Base-by-base conservation (phyloP, 2,797 vertebrate genomes). In the Sebastes hubbsi region DNA sequence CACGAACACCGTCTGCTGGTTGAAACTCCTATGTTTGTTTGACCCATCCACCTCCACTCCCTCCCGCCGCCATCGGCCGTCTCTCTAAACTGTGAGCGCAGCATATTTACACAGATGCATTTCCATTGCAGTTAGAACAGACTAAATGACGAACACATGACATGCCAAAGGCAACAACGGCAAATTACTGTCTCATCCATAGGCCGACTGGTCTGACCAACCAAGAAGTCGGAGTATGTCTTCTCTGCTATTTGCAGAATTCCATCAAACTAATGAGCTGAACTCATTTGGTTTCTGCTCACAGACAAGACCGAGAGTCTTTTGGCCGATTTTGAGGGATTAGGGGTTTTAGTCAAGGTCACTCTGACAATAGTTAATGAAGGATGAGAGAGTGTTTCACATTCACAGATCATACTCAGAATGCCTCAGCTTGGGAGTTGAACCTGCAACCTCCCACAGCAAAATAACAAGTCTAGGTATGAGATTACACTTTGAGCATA, bases 361-460 rank as follows among this genome's bases (percentile, higher is more conserved):
- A 64, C 9, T 49, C 14, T 46, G 55, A 70, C 72, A 59, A 30
- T 8, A 30, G 1, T 18, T 42, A 20, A 49, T 74, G 54, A 76
- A 49, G 55, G 10, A 63, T 0, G 42, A 42, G 27, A 46, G 25
- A 63, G 2, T 14, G 22, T 79, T 74, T 85, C 58, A 24, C 72
- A 72, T 77, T 80, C 52, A 81, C 5, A 69, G 16, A 49, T 66
- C 65, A 20, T 3, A 6, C 13, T 14, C 10, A 7, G 13, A n/a
- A n/a, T 10, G 77, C 29, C 16, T 69, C 80, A 63, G 62, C 67
- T 29, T 20, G 78, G 77, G 82, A 89, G 83, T 77, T 73, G 56
- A 90, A 92, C 81, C 81, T 22, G 70, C 84, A 85, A 82, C 86
- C 81, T 75, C 46, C 49, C 12, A 4, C 54, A 9, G 62, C 42